Percentiles rank a stretch among this genome's conserved stretches.
These are phyloP conservation scores for Rhabdophis nuchalis DNA, from an alignment of 2,797 vertebrate genomes.

Conservation along the genomic window DNA sequence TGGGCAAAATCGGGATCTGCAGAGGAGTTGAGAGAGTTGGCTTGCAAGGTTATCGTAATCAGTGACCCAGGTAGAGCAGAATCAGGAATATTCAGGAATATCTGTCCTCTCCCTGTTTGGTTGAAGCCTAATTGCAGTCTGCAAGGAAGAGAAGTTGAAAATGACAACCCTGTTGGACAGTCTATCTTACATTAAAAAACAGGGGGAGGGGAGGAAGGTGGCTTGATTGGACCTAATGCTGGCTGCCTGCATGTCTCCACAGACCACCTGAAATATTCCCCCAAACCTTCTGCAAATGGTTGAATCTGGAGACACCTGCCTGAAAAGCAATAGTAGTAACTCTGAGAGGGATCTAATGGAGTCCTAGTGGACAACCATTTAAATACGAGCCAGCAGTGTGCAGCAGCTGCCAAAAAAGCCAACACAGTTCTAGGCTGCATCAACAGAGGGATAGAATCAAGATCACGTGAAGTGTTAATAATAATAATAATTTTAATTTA, in stretches of 20 bases:
- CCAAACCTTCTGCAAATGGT: not conserved
- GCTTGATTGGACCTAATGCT: not conserved
- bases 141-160: not conserved
- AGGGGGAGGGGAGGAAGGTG: fast-evolving
- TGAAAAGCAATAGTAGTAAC: not conserved
- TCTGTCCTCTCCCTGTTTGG: conserved; percentile 64
- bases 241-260: not conserved
- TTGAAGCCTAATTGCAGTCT: conserved; percentile 48
- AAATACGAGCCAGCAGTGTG: too few relatives aligned
- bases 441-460: too few relatives aligned
- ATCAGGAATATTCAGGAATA: conserved; percentile 71
- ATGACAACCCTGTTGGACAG: too few relatives aligned
- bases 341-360: too few relatives aligned
- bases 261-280: not conserved
- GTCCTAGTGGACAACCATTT: too few relatives aligned
- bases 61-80: conserved; percentile 62
- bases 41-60: conserved; percentile 74
- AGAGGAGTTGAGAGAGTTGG: conserved; percentile 49
- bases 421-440: too few relatives aligned
- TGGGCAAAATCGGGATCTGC: conserved; percentile 28
- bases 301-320: not conserved
- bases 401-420: too few relatives aligned
- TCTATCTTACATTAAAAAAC: not conserved
- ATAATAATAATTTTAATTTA: too few relatives aligned
- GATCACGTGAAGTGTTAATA: too few relatives aligned